Evolutionary conservation across 23 tunicate species (phyloP), one percentile per base, ranked within the genome.

Genomic region (Trididemnum clinides): DNA sequence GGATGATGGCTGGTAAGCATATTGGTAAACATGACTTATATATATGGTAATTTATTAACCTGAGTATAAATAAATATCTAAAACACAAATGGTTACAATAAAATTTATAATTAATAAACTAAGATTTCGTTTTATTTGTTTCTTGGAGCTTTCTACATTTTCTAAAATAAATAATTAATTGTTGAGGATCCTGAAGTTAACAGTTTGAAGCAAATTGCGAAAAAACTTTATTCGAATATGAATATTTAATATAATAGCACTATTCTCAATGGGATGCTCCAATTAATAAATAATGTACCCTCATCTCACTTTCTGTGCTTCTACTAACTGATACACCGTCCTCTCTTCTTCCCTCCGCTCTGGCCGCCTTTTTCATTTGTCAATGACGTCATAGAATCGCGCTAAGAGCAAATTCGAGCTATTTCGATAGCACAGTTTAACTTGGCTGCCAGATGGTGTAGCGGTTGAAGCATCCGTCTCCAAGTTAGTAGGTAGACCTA

Each of bases 11-110:
- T 30, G 31, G 98, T 81, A 1, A 94, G 79, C 98, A 94, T 94
- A 80, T 89, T 94, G 50, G 94, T 94, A 51, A 89, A 94, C 98
- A 94, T 94, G 39, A 70, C 62, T 34, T n/a, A n/a, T n/a, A 31
- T 27, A 31, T 70, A 6, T 27, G 18, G 18, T 15, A 5, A 20
- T 36, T 39, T 78, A 36, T 78, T 37, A 29, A 59, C 58, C 25
- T 26, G 23, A 34, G 28, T 33, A 74, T 70, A 1, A 71, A 71
- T 39, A 1, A 19, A 39, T 28, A n/a, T n/a, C n/a, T n/a, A n/a
- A n/a, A n/a, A n/a, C n/a, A n/a, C n/a, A n/a, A n/a, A n/a, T n/a
- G n/a, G n/a, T n/a, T n/a, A n/a, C n/a, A n/a, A n/a, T n/a, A n/a
- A n/a, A n/a, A n/a, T n/a, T n/a, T n/a, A n/a, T n/a, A n/a, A n/a